A percentile compares a stretch with the other conserved stretches of the same genome.
phyloP scores from a whole-genome alignment of 2,113 vertebrate species.

The Daubentonia madagascariensis region DNA sequence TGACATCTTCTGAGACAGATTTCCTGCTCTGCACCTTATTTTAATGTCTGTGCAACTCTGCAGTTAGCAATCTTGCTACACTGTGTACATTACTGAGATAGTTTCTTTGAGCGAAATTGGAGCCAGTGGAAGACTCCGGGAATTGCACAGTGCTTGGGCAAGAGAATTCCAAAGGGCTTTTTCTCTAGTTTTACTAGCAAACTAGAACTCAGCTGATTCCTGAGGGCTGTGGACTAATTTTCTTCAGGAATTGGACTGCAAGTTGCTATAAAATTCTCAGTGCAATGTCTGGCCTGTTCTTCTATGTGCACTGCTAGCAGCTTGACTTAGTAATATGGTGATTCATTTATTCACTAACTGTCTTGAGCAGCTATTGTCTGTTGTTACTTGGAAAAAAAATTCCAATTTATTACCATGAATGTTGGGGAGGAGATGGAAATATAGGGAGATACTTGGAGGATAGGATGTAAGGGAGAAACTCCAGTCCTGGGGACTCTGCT shows the following conservation, averaged over 20 bases:
- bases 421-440: not conserved
- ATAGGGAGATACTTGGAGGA: constrained; percentile 13
- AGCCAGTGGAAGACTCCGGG: not conserved
- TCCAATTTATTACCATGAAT: constrained; percentile 32
- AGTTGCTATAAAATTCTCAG: constrained; percentile 45
- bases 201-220: constrained; percentile 22
- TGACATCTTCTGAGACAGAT: constrained; percentile 29
- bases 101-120: constrained; percentile 43
- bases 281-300: not conserved
- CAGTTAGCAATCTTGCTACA: constrained; percentile 29
- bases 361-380: not conserved
- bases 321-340: not conserved
- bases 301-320: not conserved
- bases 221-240: not conserved
- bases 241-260: constrained; percentile 17
- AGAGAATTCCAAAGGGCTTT: constrained; percentile 31
- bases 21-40: constrained; percentile 8
- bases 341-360: constrained; percentile 38
- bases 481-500: not conserved
- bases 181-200: not conserved
- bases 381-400: constrained; percentile 46
- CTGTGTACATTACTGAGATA: constrained; percentile 18
- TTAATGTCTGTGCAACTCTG: not conserved
- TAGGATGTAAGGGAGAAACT: not conserved
- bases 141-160: not conserved